Evolutionary conservation across 2,888 invertebrate species (phyloP).

Genomic region (Coelinius sp.): DNA sequence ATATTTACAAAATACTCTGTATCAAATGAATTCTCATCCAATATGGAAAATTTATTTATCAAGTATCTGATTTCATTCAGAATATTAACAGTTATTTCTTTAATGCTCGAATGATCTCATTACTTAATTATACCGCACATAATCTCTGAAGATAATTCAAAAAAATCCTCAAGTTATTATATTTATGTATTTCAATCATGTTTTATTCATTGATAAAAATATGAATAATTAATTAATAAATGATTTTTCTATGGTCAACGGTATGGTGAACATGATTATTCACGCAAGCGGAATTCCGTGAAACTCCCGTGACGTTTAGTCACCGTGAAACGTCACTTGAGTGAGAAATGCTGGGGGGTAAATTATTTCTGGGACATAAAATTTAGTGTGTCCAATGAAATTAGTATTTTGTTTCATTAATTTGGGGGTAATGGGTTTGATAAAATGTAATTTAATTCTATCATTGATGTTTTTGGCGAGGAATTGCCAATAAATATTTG

Average conservation of each 20-base stretch:
- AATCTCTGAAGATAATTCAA: too few species aligned
- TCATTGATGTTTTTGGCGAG: background rate
- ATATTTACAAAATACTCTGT: too few species aligned
- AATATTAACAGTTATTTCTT: too few species aligned
- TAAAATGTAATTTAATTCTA: background rate
- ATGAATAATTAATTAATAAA: conserved; percentile 8
- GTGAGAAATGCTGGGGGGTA: conserved; percentile 14
- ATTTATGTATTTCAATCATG: background rate
- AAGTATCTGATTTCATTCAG: too few species aligned
- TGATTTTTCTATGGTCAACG: conserved; percentile 10
- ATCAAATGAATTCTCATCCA: too few species aligned
- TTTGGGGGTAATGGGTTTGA: background rate
- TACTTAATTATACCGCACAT: too few species aligned
- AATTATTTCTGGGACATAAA: conserved; percentile 17
- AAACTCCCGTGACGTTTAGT: conserved; percentile 46
- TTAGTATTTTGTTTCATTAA: background rate
- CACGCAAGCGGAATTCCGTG: conserved; percentile 49
- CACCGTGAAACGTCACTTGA: conserved; percentile 32
- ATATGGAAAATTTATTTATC: too few species aligned
- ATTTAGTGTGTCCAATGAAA: background rate
- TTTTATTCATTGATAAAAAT: background rate
- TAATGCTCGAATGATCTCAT: too few species aligned
- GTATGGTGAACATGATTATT: conserved; percentile 46
- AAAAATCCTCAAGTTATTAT: too few species aligned
- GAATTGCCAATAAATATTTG: background rate